Base-by-base conservation (phyloP, 2,797 vertebrate genomes). In the Melanogrammus aeglefinus region DNA sequence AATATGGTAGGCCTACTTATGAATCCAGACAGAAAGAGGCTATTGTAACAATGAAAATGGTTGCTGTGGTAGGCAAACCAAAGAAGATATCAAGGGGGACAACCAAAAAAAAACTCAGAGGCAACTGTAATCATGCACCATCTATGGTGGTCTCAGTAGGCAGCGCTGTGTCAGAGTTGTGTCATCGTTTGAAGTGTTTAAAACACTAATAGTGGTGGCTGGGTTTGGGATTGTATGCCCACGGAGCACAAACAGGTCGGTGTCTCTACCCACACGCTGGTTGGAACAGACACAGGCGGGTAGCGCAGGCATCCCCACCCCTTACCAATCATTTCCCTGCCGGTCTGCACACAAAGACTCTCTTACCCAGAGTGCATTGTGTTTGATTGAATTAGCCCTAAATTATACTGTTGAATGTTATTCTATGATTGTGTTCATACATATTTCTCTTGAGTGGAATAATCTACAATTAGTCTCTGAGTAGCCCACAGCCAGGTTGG, bases 211-310 rank as follows among this genome's bases (percentile, higher is more conserved):
- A 92, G 89, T 90, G 88, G 87, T 92, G 92, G 91, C 87, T 78
- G 92, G 91, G 92, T 94, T 92, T 94, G 92, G 85, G 86, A 91
- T 88, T 89, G 90, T 88, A 88, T 85, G 90, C 87, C 90, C 88
- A 39, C 80, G 79, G 92, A 89, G 88, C 91, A 80, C 63, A 44
- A 71, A 78, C 86, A 89, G 87, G 91, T 92, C 90, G 90, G 87
- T 63, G 24, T 90, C 89, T 86, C 88, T 90, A 94, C 93, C 94
- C 91, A 94, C 93, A 93, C 92, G 91, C 86, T 89, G 88, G 82
- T 41, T 92, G 91, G 92, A 91, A 90, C 87, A 88, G 86, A 90
- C 85, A 85, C 80, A 79, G 21, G 73, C 80, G 78, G 85, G 88
- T 86, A 84, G 83, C 81, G 75, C 77, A 72, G 78, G 78, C 80